These are phyloP conservation scores for Glaucidium brasilianum DNA, from an alignment of 2,113 vertebrate genomes.

Conservation along the genomic window DNA sequence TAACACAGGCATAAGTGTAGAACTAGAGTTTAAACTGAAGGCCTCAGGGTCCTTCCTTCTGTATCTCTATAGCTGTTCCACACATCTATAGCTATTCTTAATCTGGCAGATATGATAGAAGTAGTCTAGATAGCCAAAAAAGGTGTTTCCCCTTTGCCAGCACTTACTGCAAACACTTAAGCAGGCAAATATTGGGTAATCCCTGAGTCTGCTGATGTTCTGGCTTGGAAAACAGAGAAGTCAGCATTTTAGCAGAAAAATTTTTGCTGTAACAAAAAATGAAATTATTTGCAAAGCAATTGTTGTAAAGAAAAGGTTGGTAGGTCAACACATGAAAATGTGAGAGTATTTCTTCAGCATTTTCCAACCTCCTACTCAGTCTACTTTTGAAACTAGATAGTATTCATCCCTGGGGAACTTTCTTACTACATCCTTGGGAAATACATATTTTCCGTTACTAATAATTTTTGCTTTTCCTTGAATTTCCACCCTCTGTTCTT, in stretches of 20 bases:
- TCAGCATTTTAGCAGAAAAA: background rate
- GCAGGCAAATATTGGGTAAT: slow-evolving; percentile 8
- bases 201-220: background rate
- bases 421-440: background rate
- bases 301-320: background rate
- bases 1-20: background rate
- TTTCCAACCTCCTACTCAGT: background rate
- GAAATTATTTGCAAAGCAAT: background rate
- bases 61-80: background rate
- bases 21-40: background rate
- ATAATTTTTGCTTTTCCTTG: background rate
- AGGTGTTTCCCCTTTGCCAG: background rate
- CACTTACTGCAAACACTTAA: background rate
- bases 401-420: background rate
- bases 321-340: background rate
- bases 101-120: background rate
- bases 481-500: background rate
- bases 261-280: background rate
- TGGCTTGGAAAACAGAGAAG: background rate
- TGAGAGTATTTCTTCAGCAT: background rate
- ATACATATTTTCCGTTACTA: background rate
- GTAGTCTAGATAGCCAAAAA: background rate
- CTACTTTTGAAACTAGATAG: background rate
- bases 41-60: slow-evolving; percentile 10
- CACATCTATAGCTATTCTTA: background rate